Percentiles rank a stretch among this genome's conserved stretches.
phyloP scores from a whole-genome alignment of 1,140 invertebrate genomes.

The Bradynema listronoti region DNA sequence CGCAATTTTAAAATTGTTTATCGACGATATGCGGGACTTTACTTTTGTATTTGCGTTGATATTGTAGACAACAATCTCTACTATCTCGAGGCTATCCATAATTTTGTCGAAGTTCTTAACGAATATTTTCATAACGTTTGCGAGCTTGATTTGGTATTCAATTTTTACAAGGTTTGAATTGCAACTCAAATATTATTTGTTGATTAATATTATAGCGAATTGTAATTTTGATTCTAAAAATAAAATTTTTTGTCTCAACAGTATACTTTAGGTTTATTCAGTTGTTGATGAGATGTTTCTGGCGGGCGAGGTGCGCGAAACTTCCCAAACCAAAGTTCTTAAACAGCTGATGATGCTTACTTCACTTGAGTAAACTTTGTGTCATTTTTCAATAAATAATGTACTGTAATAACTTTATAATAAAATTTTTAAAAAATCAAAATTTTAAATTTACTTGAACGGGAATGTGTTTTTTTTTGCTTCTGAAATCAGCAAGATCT shows the following conservation, averaged over 20 bases:
- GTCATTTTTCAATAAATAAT: no score
- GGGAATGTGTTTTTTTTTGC: no score
- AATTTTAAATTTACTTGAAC: no score
- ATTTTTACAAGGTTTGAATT: slow-evolving; percentile 83
- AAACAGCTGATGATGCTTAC: slow-evolving; percentile 95
- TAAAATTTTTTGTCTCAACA: slow-evolving; percentile 4
- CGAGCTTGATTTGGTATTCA: slow-evolving; percentile 97
- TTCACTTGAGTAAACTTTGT: slow-evolving; percentile 85
- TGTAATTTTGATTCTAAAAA: background rate
- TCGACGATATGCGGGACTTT: slow-evolving; percentile 91
- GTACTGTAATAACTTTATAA: no score
- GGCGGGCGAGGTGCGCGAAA: slow-evolving; percentile 99
- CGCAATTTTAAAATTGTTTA: slow-evolving; percentile 99
- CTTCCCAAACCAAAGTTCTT: slow-evolving; percentile 98
- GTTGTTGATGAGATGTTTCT: slow-evolving; percentile 99
- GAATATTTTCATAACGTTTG: slow-evolving; percentile 99
- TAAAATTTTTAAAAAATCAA: no score
- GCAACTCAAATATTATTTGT: slow-evolving; percentile 1
- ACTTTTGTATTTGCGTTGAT: slow-evolving; percentile 99
- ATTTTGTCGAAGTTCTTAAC: slow-evolving; percentile 96
- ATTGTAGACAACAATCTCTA: slow-evolving; percentile 97
- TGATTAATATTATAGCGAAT: background rate
- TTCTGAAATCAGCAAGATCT: no score
- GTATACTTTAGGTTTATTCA: slow-evolving; percentile 76
- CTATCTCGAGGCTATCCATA: slow-evolving; percentile 98